A percentile compares a stretch with the other conserved stretches of the same genome.
Conservation (phyloP, 2,113 vertebrate species). For the Phaetusa simplex region DNA sequence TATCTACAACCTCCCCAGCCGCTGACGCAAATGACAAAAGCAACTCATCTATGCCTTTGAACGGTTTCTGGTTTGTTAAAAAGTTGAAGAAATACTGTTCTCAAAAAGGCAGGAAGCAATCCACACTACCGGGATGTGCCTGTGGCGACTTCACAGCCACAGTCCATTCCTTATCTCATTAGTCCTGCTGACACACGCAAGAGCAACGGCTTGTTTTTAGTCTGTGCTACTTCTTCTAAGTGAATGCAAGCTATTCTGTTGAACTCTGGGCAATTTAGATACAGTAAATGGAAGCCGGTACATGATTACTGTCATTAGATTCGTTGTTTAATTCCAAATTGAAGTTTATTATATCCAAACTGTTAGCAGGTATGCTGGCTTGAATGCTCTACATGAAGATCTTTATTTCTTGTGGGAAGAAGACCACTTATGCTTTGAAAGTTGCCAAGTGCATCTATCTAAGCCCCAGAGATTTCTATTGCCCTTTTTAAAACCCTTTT, state of each 20-base stretch:
- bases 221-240: slow-evolving; percentile 9
- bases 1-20: background rate
- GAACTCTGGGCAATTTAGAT: slow-evolving; percentile 57
- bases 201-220: background rate
- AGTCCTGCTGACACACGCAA: slow-evolving; percentile 14
- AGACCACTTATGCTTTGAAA: background rate
- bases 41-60: background rate
- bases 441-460: background rate
- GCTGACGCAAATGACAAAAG: background rate
- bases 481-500: background rate
- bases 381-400: background rate
- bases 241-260: background rate
- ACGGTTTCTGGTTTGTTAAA: background rate
- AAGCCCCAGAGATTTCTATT: background rate
- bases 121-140: background rate
- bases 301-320: slow-evolving; percentile 55
- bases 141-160: background rate
- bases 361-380: slow-evolving; percentile 30
- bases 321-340: slow-evolving; percentile 42
- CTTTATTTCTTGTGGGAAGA: background rate
- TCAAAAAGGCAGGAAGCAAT: background rate
- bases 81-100: background rate
- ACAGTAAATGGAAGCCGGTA: slow-evolving; percentile 32
- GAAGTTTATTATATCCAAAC: slow-evolving; percentile 42
- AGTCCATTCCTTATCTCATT: slow-evolving; percentile 6